These are phyloP conservation scores for Apamea anceps DNA, from an alignment of 2,888 invertebrate genomes.

Conservation along the genomic window DNA sequence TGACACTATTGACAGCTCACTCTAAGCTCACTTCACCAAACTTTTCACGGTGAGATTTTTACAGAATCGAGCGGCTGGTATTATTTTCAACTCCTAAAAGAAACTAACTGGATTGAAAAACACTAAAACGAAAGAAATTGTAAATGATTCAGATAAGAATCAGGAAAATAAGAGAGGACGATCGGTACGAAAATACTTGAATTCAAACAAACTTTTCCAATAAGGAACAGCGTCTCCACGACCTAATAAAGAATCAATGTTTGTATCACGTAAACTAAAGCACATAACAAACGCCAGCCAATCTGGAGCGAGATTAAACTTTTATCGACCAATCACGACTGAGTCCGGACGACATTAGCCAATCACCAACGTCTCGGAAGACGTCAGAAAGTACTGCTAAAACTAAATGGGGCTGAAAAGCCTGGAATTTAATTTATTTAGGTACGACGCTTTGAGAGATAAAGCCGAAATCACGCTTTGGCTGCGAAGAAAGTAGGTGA, in stretches of 20 bases:
- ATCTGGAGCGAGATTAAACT: constrained; percentile 70
- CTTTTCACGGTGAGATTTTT: too few relatives aligned
- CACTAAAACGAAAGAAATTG: neutral
- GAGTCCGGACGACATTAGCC: constrained; percentile 66
- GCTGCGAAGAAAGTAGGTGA: neutral
- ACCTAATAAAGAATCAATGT: constrained; percentile 59
- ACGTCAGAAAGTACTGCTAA: constrained; percentile 62
- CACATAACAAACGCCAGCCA: constrained; percentile 66
- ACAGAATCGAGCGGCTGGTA: too few relatives aligned
- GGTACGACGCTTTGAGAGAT: constrained; percentile 28
- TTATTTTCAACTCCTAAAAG: neutral
- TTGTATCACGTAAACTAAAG: constrained; percentile 59
- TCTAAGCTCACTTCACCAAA: too few relatives aligned
- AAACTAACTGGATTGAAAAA: neutral
- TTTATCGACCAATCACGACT: constrained; percentile 71
- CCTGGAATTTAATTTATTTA: constrained; percentile 61
- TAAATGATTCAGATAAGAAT: neutral
- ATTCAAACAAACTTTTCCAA: constrained; percentile 31
- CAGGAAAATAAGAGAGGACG: neutral
- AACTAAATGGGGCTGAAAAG: constrained; percentile 56
- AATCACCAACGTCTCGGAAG: constrained; percentile 64
- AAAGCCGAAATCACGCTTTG: constrained; percentile 31
- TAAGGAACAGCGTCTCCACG: constrained; percentile 31
- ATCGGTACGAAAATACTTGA: constrained; percentile 7
- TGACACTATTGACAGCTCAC: too few relatives aligned